Conservation (phyloP, 1,140 invertebrate species). For the Arctopsyche grandis region DNA sequence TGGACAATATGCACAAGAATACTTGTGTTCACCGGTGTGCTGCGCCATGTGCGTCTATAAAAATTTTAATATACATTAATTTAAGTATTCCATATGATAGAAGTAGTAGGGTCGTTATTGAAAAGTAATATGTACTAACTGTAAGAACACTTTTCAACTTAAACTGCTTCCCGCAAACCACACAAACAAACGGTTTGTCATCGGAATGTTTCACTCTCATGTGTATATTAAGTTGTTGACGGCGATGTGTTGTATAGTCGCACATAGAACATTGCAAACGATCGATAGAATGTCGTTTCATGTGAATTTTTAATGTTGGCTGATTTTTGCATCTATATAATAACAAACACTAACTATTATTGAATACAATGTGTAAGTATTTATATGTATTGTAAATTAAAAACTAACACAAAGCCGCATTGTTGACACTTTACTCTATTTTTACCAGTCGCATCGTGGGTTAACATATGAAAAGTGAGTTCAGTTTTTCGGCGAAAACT, state of each 20-base stretch:
- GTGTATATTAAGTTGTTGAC: constrained; percentile 42
- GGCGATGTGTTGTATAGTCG: constrained; percentile 40
- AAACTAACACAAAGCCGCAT: constrained; percentile 48
- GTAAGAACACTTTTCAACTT: constrained; percentile 47
- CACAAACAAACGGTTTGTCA: constrained; percentile 49
- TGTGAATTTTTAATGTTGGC: constrained; percentile 37
- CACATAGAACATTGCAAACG: constrained; percentile 43
- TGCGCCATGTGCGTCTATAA: constrained; percentile 40
- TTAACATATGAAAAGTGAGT: constrained; percentile 48
- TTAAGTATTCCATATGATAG: not conserved
- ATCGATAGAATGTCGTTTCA: constrained; percentile 43
- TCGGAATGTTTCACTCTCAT: constrained; percentile 46
- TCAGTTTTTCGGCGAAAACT: constrained; percentile 47
- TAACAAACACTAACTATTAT: constrained; percentile 5
- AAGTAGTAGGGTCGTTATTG: constrained; percentile 1
- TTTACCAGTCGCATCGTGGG: constrained; percentile 48
- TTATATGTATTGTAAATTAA: not conserved
- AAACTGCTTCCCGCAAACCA: constrained; percentile 49
- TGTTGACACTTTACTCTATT: constrained; percentile 49
- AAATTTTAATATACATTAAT: constrained; percentile 6
- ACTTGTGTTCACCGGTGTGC: constrained; percentile 39
- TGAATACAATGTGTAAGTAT: too few relatives aligned
- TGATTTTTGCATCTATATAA: constrained; percentile 50
- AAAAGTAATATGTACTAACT: constrained; percentile 37
- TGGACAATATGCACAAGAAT: constrained; percentile 34